A percentile compares a stretch with the other conserved stretches of the same genome.
These are phyloP conservation scores for Stenolophus ochropezus DNA, from an alignment of 2,888 invertebrate genomes.

Conservation along the genomic window DNA sequence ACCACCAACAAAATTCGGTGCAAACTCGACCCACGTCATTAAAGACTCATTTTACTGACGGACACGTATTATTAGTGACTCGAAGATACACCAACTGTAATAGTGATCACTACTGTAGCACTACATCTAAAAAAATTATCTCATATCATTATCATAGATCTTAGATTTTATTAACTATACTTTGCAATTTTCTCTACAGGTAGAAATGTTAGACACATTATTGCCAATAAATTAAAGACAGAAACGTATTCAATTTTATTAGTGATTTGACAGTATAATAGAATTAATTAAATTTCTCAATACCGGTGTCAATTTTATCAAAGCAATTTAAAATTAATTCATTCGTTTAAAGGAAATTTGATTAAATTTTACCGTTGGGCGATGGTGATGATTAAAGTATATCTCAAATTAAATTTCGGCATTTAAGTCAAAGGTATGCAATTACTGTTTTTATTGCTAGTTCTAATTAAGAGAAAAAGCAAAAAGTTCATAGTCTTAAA, in stretches of 20 bases:
- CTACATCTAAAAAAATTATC: too few species aligned
- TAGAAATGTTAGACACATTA: too few species aligned
- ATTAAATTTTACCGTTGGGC: constrained; percentile 36
- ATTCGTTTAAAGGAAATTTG: constrained; percentile 40
- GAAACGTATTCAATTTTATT: constrained; percentile 7
- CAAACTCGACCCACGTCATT: constrained; percentile 1
- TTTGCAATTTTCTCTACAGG: too few species aligned
- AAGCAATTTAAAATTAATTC: constrained; percentile 41
- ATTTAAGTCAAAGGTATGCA: constrained; percentile 1
- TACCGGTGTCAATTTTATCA: constrained; percentile 35
- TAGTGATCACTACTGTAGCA: neutral
- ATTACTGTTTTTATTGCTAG: constrained; percentile 4
- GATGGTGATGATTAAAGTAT: neutral
- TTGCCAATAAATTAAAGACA: constrained; percentile 24
- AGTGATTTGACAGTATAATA: constrained; percentile 6
- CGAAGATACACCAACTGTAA: neutral
- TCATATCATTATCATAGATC: too few species aligned
- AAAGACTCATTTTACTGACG: constrained; percentile 7
- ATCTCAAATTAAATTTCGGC: constrained; percentile 22
- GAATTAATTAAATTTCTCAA: constrained; percentile 44
- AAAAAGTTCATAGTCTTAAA: neutral
- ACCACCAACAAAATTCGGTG: neutral
- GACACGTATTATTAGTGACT: neutral
- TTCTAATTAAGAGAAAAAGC: constrained; percentile 6
- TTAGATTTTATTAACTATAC: too few species aligned